Base-by-base conservation (phyloP, 2,797 vertebrate genomes). In the Epinephelus malabaricus region DNA sequence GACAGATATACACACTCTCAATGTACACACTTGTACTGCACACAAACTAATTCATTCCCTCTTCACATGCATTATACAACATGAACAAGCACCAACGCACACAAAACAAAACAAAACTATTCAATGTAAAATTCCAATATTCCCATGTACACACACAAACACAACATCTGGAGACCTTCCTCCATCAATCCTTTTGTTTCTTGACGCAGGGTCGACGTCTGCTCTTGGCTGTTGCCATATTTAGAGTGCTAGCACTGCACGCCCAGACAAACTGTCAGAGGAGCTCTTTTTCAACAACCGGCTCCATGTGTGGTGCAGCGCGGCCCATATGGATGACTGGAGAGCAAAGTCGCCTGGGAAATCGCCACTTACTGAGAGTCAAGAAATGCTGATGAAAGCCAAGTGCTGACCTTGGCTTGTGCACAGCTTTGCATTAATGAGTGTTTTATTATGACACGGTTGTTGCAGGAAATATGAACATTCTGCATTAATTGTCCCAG, bases 221-320 rank as follows among this genome's bases (percentile, higher is more conserved):
- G 83, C 88, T 86, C 84, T 82, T 86, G 86, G 81, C 54, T 78
- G 91, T 81, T 89, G 76, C 90, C 88, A 89, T 89, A 89, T 89
- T 92, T 90, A 92, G 88, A 77, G 60, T 79, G 73, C 73, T 56
- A 67, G 79, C 64, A 1, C 69, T 78, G 83, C 73, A 54, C 40
- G 69, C 68, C 27, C 71, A 79, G 84, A 83, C 89, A 85, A 84
- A 85, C 86, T 90, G 87, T 90, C 89, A 89, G 50, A 78, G 71
- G 76, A 80, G 82, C 84, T 88, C 70, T 79, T 85, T 82, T 78
- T 81, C 69, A 87, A 83, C 81, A 73, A 68, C 58, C 53, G 71
- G 69, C 84, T 78, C 65, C 50, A 40, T 23, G 76, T 45, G 81
- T 80, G 81, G 73, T 34, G 53, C 67, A 68, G 73, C 58, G 1